A percentile compares a stretch with the other conserved stretches of the same genome.
These are phyloP conservation scores for Hemicrepidius hirtus DNA, from an alignment of 2,888 invertebrate species.

Conservation along the genomic window DNA sequence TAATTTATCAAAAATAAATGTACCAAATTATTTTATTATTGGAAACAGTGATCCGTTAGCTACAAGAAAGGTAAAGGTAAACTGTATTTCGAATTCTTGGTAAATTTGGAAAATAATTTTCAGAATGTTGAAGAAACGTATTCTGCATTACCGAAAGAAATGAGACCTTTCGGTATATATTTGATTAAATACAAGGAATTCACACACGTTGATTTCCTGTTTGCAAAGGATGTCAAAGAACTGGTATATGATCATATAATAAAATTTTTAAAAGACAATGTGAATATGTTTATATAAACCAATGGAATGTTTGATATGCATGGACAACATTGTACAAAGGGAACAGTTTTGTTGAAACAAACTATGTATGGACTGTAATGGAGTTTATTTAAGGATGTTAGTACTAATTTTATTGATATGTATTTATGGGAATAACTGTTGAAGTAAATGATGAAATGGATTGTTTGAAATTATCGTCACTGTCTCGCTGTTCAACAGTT, in stretches of 20 bases:
- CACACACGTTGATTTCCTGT: slow-evolving; percentile 69
- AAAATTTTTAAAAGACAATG: slow-evolving; percentile 32
- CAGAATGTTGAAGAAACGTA: slow-evolving; percentile 68
- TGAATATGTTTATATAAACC: not conserved
- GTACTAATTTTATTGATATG: no score
- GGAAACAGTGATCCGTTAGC: slow-evolving; percentile 79
- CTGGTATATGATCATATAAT: slow-evolving; percentile 64
- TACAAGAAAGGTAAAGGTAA: slow-evolving; percentile 71
- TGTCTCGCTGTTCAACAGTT: no score
- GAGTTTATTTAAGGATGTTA: no score
- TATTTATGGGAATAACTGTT: no score
- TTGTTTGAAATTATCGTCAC: no score
- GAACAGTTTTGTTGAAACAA: no score
- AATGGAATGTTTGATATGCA: no score
- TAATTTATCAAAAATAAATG: slow-evolving; percentile 75
- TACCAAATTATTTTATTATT: slow-evolving; percentile 77
- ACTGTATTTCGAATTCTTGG: not conserved
- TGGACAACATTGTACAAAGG: no score
- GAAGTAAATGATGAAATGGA: no score
- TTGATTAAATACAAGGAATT: slow-evolving; percentile 61
- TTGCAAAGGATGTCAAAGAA: slow-evolving; percentile 66
- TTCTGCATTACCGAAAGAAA: slow-evolving; percentile 62
- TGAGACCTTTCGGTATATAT: slow-evolving; percentile 53
- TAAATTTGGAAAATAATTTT: slow-evolving; percentile 49
- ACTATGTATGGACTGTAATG: no score